Evolutionary conservation across 1,140 invertebrate genomes (phyloP), one percentile per base, ranked within the genome.

Genomic region (Batillaria attramentaria): DNA sequence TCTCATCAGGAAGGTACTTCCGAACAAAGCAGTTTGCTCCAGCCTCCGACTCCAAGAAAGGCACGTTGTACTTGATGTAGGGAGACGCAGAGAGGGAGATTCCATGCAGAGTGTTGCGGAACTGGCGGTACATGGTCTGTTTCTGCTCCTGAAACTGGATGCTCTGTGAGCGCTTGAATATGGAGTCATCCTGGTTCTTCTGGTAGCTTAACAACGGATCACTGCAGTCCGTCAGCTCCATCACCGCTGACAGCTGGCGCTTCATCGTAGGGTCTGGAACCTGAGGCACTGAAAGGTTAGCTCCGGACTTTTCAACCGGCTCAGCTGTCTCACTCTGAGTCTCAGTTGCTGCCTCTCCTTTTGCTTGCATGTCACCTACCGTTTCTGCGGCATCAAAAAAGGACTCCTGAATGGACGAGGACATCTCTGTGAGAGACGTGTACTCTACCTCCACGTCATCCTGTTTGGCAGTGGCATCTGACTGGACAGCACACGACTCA

Each of bases 11-110:
- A 85, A 97, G 97, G 86, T 94, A 97, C 33, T 91, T 92, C 16
- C 96, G 91, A 2, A 98, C 88, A 33, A 93, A 90, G 89, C 96
- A 97, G 79, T 94, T 94, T 37, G 94, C 92, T 0, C 97, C 97
- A 2, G 91, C 91, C 86, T 96, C 95, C 0, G 96, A 97, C 90
- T 98, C 96, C 78, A 99, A 89, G 91, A 95, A 98, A 0, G 98
- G 98, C 60, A 97, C 92, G 0, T 94, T 93, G 84, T 96, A 95
- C 79, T 95, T 94, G 1, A 97, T 92, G 91, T 95, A 96, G 0
- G 97, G 97, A 0, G 97, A 98, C 81, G 95, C 93, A 0, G 95
- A 97, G 0, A 99, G 91, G 77, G 95, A 91, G 0, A 94, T 94
- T 42, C 94, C 94, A 79, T 95, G 94, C 4, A 97, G 89, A 3